Evolutionary conservation across 2,797 vertebrate genomes (phyloP).

Genomic region (Syngnathus rostellatus): DNA sequence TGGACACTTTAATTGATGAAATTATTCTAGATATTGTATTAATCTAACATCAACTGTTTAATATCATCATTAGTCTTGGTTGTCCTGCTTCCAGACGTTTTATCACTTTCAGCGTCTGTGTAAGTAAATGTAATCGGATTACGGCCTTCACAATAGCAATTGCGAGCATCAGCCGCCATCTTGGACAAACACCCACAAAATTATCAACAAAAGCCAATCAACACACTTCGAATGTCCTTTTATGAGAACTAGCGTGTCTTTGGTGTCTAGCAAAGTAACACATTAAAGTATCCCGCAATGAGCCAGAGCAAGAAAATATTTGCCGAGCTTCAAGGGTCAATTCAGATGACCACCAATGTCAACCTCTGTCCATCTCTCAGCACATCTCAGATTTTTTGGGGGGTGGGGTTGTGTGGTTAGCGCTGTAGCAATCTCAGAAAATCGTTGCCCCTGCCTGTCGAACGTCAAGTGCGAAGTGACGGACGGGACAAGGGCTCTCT

Average conservation of each 20-base stretch:
- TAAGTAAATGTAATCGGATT: too few relatives aligned
- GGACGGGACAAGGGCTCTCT: slow-evolving; percentile 50
- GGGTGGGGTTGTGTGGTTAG: neutral
- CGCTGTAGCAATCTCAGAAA: slow-evolving; percentile 46
- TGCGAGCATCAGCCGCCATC: too few relatives aligned
- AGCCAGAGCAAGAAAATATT: slow-evolving; percentile 14
- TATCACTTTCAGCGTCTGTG: too few relatives aligned
- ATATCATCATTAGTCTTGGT: too few relatives aligned
- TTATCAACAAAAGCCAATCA: neutral
- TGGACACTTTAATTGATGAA: neutral
- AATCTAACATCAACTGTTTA: too few relatives aligned
- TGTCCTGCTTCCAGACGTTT: too few relatives aligned
- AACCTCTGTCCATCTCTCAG: slow-evolving; percentile 26
- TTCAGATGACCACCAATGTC: slow-evolving; percentile 26
- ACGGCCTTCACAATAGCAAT: too few relatives aligned
- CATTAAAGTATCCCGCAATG: slow-evolving; percentile 7
- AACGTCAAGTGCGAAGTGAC: slow-evolving; percentile 61
- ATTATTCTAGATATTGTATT: neutral
- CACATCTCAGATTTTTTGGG: neutral
- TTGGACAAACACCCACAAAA: too few relatives aligned
- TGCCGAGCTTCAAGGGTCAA: slow-evolving; percentile 22
- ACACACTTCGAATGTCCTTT: neutral
- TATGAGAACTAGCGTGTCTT: neutral
- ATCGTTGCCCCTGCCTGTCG: slow-evolving; percentile 58
- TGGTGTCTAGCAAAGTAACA: neutral